phyloP scores from a whole-genome alignment of 2,888 invertebrate species.

The Stenotaenia linearis region DNA sequence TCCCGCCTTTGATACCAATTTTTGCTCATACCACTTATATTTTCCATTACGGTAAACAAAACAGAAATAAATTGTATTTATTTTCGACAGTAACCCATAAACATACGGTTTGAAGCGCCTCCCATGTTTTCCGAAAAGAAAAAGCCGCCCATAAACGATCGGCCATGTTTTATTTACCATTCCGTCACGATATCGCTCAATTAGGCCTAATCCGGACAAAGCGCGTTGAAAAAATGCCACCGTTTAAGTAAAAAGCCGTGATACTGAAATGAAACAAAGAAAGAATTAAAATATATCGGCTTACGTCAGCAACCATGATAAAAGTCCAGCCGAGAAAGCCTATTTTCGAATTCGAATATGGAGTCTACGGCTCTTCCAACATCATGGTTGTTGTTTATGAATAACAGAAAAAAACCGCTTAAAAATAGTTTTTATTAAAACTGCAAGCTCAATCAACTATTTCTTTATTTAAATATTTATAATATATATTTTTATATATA shows the following conservation, averaged over 20 bases:
- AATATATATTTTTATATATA: not conserved
- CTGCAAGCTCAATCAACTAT: not conserved
- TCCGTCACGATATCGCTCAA: not conserved
- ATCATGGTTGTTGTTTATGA: not conserved
- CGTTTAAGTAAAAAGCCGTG: not conserved
- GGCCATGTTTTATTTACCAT: slow-evolving; percentile 9
- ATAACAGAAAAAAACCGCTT: not conserved
- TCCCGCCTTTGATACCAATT: no score
- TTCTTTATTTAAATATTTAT: not conserved
- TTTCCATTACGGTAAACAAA: no score
- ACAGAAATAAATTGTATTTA: not conserved
- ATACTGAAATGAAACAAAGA: not conserved
- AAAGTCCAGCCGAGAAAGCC: not conserved
- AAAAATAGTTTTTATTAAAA: slow-evolving; percentile 3
- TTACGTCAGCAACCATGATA: not conserved
- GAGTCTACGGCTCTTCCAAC: not conserved
- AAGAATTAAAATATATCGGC: not conserved
- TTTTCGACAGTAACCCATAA: not conserved
- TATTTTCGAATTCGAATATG: not conserved
- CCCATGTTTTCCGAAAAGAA: not conserved
- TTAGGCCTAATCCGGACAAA: slow-evolving; percentile 1
- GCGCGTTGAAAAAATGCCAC: not conserved
- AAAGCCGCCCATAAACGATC: not conserved
- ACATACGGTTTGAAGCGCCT: not conserved
- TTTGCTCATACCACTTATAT: not conserved